Percentiles rank a stretch among this genome's conserved stretches.
phyloP scores from a whole-genome alignment of 2,113 vertebrate genomes.

The Tyto alba region DNA sequence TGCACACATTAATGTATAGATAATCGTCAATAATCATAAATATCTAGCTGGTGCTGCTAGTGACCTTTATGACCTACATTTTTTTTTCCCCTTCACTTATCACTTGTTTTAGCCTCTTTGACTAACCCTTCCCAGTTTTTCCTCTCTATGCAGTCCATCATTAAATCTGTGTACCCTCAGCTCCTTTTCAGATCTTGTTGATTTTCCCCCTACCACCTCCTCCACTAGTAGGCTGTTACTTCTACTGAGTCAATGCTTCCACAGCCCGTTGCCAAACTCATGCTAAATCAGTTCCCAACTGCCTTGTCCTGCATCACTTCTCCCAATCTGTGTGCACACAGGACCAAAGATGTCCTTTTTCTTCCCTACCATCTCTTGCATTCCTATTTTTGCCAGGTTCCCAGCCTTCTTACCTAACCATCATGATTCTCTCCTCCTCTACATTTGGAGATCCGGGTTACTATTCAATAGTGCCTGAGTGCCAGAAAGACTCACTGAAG shows the following conservation, averaged over 20 bases:
- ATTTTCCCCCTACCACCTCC: constrained; percentile 8
- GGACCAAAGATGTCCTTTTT: neutral
- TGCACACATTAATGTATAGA: neutral
- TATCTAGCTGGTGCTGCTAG: neutral
- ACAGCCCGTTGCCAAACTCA: neutral
- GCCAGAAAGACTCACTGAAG: neutral
- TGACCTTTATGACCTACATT: neutral
- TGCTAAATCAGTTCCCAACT: neutral
- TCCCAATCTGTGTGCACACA: neutral
- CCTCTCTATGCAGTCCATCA: neutral
- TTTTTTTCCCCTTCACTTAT: neutral
- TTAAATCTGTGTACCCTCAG: neutral
- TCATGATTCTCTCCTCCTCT: neutral
- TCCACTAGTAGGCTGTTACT: constrained; percentile 21
- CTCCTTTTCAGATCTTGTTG: neutral
- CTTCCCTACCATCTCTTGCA: neutral
- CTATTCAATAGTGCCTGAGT: neutral
- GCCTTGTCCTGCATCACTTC: neutral
- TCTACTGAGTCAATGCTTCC: constrained; percentile 9
- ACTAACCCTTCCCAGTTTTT: neutral
- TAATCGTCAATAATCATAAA: neutral
- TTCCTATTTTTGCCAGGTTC: neutral
- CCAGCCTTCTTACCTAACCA: neutral
- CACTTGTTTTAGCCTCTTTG: neutral
- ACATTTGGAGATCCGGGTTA: neutral